Conservation (phyloP, 2,797 vertebrate species). For the Otolemur crassicaudatus region DNA sequence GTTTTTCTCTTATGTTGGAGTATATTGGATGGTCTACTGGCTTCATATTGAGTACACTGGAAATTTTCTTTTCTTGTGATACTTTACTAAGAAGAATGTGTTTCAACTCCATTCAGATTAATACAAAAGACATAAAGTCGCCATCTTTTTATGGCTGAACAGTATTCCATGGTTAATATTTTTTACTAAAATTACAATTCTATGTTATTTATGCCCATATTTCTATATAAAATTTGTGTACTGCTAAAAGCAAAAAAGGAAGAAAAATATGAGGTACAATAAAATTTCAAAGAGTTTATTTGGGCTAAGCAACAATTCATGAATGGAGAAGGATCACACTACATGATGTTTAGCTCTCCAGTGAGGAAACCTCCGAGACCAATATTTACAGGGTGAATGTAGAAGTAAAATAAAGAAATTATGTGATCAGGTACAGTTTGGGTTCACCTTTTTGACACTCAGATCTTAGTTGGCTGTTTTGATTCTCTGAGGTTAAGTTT, state of each 20-base stretch:
- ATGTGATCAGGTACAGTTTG: neutral
- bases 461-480: neutral
- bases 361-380: neutral
- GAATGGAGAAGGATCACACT: neutral
- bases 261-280: neutral
- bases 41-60: too few species aligned
- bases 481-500: neutral
- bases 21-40: too few species aligned
- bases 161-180: too few species aligned
- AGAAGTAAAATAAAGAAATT: too few species aligned
- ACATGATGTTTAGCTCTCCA: neutral
- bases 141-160: too few species aligned
- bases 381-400: neutral
- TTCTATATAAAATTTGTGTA: neutral
- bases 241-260: neutral
- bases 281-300: neutral
- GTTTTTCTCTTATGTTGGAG: too few species aligned
- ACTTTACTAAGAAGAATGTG: too few species aligned
- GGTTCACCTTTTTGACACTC: neutral
- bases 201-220: neutral
- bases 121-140: too few species aligned
- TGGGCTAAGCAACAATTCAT: neutral
- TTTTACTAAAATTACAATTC: too few species aligned
- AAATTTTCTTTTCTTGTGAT: too few species aligned
- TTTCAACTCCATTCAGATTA: too few species aligned